Evolutionary conservation across 2,797 vertebrate species (phyloP).

Genomic region (Bufotes viridis): DNA sequence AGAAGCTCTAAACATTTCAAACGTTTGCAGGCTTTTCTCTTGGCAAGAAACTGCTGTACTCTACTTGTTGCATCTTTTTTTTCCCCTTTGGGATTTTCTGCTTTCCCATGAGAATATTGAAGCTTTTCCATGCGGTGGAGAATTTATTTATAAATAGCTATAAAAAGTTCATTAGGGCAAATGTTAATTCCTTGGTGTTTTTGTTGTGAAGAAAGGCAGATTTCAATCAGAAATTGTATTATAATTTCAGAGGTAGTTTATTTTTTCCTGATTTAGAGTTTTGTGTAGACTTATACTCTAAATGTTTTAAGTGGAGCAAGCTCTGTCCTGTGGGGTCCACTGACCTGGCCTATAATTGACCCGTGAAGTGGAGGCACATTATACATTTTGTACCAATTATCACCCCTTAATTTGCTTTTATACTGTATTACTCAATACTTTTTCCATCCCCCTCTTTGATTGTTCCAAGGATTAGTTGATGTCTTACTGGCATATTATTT

Average conservation of each 20-base stretch:
- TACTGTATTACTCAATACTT: too few species aligned
- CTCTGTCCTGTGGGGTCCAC: too few species aligned
- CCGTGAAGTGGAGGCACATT: neutral
- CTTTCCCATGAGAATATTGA: constrained; percentile 68
- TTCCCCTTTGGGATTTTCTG: constrained; percentile 67
- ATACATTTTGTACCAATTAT: neutral
- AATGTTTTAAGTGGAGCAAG: neutral
- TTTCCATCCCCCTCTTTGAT: too few species aligned
- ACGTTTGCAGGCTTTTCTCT: constrained; percentile 70
- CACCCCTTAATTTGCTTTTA: too few species aligned
- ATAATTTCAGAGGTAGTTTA: constrained; percentile 75
- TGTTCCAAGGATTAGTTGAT: too few species aligned
- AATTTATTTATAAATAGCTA: constrained; percentile 57
- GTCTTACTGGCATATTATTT: too few species aligned
- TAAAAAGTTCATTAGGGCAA: constrained; percentile 46
- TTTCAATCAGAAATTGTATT: constrained; percentile 67
- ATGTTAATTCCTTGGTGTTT: constrained; percentile 54
- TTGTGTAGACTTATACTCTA: neutral
- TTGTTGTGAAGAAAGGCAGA: constrained; percentile 36
- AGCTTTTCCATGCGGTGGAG: constrained; percentile 59
- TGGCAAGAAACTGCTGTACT: constrained; percentile 66
- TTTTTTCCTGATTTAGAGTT: constrained; percentile 4
- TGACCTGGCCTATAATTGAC: neutral
- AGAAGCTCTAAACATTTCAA: constrained; percentile 72
- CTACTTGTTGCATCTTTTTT: constrained; percentile 65